Evolutionary conservation across 2,113 vertebrate genomes (phyloP).

Genomic region (Mesocricetus auratus): DNA sequence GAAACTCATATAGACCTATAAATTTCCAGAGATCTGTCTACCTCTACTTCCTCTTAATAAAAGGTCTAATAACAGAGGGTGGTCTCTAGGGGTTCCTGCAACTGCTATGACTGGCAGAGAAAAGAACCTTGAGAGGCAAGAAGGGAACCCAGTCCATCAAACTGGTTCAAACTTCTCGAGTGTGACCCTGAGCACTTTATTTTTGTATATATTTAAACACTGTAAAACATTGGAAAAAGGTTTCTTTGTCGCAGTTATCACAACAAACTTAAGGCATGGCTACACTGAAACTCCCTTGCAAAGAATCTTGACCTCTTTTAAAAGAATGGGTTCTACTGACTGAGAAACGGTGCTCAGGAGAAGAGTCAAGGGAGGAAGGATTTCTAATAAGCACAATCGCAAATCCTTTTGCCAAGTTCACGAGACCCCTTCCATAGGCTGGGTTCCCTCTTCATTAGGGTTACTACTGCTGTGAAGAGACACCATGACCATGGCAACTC

Average conservation of each 20-base stretch:
- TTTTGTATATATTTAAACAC: background rate
- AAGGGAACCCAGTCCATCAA: background rate
- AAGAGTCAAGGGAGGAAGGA: background rate
- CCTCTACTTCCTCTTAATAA: background rate
- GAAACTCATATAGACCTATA: background rate
- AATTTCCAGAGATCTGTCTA: background rate
- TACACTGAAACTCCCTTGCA: background rate
- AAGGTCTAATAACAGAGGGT: background rate
- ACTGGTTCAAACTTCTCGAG: background rate
- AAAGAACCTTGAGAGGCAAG: background rate
- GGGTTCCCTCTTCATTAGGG: background rate
- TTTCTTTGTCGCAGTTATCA: background rate
- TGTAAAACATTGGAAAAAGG: background rate
- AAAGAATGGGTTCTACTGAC: background rate
- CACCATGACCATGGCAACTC: too few species aligned
- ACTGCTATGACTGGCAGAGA: background rate
- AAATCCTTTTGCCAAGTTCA: background rate
- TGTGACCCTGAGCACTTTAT: background rate
- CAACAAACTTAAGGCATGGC: background rate
- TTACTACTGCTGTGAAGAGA: too few species aligned
- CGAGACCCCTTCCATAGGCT: background rate
- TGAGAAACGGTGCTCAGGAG: background rate
- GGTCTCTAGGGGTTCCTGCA: background rate
- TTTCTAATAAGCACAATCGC: background rate
- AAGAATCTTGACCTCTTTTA: background rate